Evolutionary conservation across 1,140 invertebrate genomes (phyloP).

Genomic region (Zaprionus vittiger): DNA sequence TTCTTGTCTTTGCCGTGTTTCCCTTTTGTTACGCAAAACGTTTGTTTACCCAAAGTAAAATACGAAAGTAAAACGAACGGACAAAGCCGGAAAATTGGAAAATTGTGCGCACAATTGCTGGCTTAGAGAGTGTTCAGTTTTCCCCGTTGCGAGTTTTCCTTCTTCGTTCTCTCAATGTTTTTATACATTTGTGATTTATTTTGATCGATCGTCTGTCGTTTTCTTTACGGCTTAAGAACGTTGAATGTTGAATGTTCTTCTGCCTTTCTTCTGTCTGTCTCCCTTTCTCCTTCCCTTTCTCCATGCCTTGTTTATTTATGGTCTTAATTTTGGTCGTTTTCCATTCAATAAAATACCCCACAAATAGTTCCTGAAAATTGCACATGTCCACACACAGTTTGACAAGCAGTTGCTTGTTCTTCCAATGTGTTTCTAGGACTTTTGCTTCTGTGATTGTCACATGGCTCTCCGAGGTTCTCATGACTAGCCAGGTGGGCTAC

Average conservation of each 20-base stretch:
- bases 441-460: background rate
- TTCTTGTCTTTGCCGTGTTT: constrained; percentile 61
- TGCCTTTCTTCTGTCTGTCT: constrained; percentile 2
- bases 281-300: constrained; percentile 7
- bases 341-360: constrained; percentile 67
- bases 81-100: constrained; percentile 69
- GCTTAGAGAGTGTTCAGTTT: constrained; percentile 48
- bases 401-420: constrained; percentile 22
- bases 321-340: constrained; percentile 74
- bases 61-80: constrained; percentile 27
- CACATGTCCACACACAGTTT: constrained; percentile 70
- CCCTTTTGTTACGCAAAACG: constrained; percentile 79
- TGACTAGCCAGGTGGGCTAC: constrained; percentile 44
- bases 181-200: constrained; percentile 74
- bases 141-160: constrained; percentile 29
- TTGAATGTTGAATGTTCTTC: constrained; percentile 9
- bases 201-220: constrained; percentile 70
- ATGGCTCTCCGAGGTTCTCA: constrained; percentile 21
- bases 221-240: constrained; percentile 60
- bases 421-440: constrained; percentile 21
- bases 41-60: constrained; percentile 74
- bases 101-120: constrained; percentile 77
- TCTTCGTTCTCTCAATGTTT: constrained; percentile 34
- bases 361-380: constrained; percentile 78
- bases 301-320: constrained; percentile 63